Evolutionary conservation across 1,140 invertebrate species (phyloP).

Genomic region (Cotesia glomerata): DNA sequence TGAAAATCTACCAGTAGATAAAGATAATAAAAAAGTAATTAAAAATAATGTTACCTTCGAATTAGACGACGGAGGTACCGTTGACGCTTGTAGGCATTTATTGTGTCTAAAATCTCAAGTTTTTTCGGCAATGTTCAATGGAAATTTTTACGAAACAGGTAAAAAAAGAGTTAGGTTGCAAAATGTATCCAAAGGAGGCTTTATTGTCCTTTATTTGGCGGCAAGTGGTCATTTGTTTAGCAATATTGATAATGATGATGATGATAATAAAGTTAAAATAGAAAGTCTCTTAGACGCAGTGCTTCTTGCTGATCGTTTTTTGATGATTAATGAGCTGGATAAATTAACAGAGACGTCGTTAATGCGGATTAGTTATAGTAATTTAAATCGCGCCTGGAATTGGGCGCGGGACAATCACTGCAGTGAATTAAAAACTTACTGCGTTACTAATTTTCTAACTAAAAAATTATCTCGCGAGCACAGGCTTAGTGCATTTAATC

Average conservation of each 20-base stretch:
- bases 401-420: slow-evolving; percentile 56
- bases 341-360: slow-evolving; percentile 59
- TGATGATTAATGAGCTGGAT: slow-evolving; percentile 67
- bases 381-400: slow-evolving; percentile 55
- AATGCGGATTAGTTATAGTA: slow-evolving; percentile 50
- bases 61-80: slow-evolving; percentile 69
- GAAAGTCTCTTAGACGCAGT: slow-evolving; percentile 70
- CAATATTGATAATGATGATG: neutral
- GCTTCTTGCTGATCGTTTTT: slow-evolving; percentile 70
- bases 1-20: neutral
- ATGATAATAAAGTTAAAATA: slow-evolving; percentile 51
- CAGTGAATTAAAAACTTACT: slow-evolving; percentile 48
- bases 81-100: slow-evolving; percentile 67
- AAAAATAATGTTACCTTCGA: slow-evolving; percentile 64
- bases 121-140: slow-evolving; percentile 71
- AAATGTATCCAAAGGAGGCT: slow-evolving; percentile 65
- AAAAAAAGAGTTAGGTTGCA: slow-evolving; percentile 65
- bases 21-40: neutral
- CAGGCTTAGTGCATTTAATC: slow-evolving; percentile 47
- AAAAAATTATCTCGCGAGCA: slow-evolving; percentile 47
- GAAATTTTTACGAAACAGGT: slow-evolving; percentile 70
- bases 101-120: slow-evolving; percentile 70
- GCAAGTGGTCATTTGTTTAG: slow-evolving; percentile 57
- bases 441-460: slow-evolving; percentile 56
- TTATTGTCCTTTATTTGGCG: slow-evolving; percentile 64